Conservation (phyloP, 2,797 vertebrate genomes). For the Oreonectes daqikongensis region DNA sequence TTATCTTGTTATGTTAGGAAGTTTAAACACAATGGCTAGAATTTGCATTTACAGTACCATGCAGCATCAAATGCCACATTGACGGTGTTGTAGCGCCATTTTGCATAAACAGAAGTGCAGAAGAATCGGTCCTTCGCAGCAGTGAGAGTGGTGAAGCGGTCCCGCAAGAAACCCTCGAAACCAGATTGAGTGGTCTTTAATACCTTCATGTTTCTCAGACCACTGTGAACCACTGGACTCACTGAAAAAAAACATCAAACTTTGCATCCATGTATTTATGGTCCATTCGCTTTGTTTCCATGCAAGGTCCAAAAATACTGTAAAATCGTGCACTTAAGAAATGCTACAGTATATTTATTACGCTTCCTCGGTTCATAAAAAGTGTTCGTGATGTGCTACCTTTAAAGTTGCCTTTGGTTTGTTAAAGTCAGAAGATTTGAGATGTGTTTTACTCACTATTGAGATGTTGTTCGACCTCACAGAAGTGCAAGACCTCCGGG, state of each 20-base stretch:
- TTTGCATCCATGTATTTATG: neutral
- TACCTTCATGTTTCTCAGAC: slow-evolving; percentile 89
- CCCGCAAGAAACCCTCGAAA: slow-evolving; percentile 87
- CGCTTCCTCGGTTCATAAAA: too few species aligned
- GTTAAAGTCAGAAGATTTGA: neutral
- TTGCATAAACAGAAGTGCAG: slow-evolving; percentile 86
- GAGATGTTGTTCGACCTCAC: slow-evolving; percentile 86
- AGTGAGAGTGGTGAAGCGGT: slow-evolving; percentile 88
- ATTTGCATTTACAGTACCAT: slow-evolving; percentile 76
- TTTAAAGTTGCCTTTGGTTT: too few species aligned
- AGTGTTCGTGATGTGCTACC: too few species aligned
- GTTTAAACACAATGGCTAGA: neutral
- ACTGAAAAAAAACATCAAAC: slow-evolving; percentile 65
- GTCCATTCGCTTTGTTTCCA: neutral
- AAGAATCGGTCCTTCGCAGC: slow-evolving; percentile 88
- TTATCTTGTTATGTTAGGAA: neutral
- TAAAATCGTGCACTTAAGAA: too few species aligned
- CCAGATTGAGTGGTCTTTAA: slow-evolving; percentile 96
- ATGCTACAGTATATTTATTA: too few species aligned
- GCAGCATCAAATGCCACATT: slow-evolving; percentile 81
- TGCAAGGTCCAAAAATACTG: too few species aligned
- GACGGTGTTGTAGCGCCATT: slow-evolving; percentile 84
- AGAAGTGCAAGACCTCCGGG: slow-evolving; percentile 86
- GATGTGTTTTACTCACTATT: slow-evolving; percentile 74
- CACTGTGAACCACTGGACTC: slow-evolving; percentile 83